These are phyloP conservation scores for Garra rufa DNA, from an alignment of 2,113 vertebrate genomes.

Conservation along the genomic window DNA sequence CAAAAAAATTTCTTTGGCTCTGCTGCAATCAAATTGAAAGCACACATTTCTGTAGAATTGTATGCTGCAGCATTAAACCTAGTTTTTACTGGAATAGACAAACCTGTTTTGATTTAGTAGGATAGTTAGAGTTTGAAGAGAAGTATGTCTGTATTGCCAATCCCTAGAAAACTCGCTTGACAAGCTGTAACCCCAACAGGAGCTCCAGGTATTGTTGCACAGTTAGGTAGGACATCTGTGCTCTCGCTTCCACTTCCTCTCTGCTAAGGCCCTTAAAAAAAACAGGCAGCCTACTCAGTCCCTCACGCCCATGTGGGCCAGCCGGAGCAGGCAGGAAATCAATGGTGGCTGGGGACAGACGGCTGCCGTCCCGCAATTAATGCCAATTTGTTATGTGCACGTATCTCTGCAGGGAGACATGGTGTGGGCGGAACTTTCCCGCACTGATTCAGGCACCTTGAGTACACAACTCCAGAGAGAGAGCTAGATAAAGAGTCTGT, in stretches of 20 bases:
- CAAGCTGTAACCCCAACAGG: background rate
- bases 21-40: background rate
- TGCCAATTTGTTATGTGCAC: conserved; percentile 52
- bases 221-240: background rate
- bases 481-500: background rate
- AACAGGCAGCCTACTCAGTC: conserved; percentile 35
- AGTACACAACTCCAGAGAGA: background rate
- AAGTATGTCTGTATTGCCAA: background rate
- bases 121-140: background rate
- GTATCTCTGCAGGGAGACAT: conserved; percentile 30
- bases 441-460: conserved; percentile 20
- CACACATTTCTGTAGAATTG: background rate
- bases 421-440: conserved; percentile 43
- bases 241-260: background rate
- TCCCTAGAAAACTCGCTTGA: background rate
- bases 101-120: background rate
- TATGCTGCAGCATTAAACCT: background rate
- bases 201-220: background rate
- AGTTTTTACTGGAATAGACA: background rate
- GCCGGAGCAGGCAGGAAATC: conserved; percentile 48
- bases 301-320: conserved; percentile 26
- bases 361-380: conserved; percentile 50
- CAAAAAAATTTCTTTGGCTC: background rate
- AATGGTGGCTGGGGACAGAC: conserved; percentile 43
- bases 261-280: conserved; percentile 12